Conservation (phyloP, 2,888 invertebrate genomes). For the Drosophila atripex region DNA sequence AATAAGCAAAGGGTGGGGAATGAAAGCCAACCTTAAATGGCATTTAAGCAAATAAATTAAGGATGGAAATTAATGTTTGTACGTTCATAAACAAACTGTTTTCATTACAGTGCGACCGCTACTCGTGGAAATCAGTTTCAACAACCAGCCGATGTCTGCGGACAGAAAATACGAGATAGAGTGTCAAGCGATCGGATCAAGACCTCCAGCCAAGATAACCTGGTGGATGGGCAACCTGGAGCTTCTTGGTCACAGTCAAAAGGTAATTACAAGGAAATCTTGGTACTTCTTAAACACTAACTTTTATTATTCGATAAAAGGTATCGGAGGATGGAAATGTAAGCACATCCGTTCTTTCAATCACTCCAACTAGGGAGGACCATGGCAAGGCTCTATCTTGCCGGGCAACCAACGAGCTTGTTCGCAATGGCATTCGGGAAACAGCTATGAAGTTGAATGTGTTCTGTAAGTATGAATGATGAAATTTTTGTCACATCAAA, state of each 20-base stretch:
- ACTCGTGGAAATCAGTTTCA: conserved; percentile 90
- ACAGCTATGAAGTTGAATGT: conserved; percentile 92
- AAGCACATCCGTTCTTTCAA: conserved; percentile 90
- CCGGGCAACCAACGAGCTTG: conserved; percentile 90
- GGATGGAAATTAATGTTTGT: conserved; percentile 62
- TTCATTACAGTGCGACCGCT: conserved; percentile 89
- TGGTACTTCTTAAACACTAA: neutral
- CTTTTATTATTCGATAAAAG: conserved; percentile 83
- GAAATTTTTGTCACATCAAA: no score
- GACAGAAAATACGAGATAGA: conserved; percentile 92
- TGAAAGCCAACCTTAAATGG: conserved; percentile 47
- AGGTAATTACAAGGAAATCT: conserved; percentile 63
- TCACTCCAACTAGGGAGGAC: conserved; percentile 91
- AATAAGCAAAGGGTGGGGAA: neutral
- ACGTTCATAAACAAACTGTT: conserved; percentile 36
- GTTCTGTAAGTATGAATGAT: conserved; percentile 89
- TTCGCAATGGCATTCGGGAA: conserved; percentile 90
- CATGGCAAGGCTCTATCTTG: conserved; percentile 92
- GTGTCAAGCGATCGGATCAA: conserved; percentile 92
- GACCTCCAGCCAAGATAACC: conserved; percentile 92
- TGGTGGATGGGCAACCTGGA: conserved; percentile 93
- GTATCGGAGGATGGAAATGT: conserved; percentile 92
- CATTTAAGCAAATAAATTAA: conserved; percentile 73
- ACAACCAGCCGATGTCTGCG: conserved; percentile 93
- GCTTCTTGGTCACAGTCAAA: conserved; percentile 85